Base-by-base conservation (phyloP, 2,888 invertebrate genomes). In the Hemicrepidius hirtus region DNA sequence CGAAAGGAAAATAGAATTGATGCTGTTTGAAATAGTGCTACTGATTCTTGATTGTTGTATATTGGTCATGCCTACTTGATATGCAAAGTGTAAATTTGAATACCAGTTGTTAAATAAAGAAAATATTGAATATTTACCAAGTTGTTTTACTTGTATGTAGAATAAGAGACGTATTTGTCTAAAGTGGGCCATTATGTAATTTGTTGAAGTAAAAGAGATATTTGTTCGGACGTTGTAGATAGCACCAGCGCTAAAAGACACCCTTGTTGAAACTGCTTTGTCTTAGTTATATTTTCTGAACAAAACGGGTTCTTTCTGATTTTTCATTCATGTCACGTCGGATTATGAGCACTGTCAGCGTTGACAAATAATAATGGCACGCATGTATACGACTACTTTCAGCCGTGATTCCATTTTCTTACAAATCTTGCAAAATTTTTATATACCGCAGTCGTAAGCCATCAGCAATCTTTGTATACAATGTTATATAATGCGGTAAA, bases 371-470 rank as follows among this genome's bases (percentile, higher is more conserved):
- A 57, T 57, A 57, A 57, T 57, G 57, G 57, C 20, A 57, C 57
- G 57, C 57, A 57, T 57, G 57, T 57, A 57, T 57, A 57, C 37
- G 37, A 57, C 57, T 57, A 57, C 37, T 57, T 57, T 37, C 35
- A 37, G 20, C 57, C 57, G 57, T 57, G 57, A 57, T 57, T 57
- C 57, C 57, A 57, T 57, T 57, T 57, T 57, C 57, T 37, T 57
- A 57, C 57, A 57, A 57, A 57, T 57, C 57, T 57, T 57, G 57
- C 57, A 57, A 57, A 57, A 57, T 37, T 57, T 53, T 57, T 57
- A 57, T 57, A 57, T 37, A 35, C 13, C 35, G 35, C 20, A 57
- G 57, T 57, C 35, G 35, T 57, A 57, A 57, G 37, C 57, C 57
- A 57, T 57, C 32, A 57, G 57, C 37, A 57, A 57, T 57, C 57